Evolutionary conservation across 2,888 invertebrate genomes (phyloP).

Genomic region (Frankliniella intonsa): DNA sequence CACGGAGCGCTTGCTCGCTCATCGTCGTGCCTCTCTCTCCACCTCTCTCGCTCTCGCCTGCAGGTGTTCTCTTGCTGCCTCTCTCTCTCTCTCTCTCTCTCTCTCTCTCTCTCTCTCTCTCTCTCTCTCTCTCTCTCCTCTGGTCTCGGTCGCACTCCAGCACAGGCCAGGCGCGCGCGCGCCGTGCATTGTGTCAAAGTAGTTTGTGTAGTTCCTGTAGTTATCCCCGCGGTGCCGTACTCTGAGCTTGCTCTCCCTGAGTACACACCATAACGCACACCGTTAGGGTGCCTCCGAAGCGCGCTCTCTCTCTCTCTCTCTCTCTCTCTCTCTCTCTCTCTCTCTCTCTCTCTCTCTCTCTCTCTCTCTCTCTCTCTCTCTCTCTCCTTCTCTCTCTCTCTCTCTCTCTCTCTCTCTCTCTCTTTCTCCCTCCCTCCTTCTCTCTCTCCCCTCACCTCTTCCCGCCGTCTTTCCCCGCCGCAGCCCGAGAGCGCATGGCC

Average conservation of each 20-base stretch:
- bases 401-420: too few species aligned
- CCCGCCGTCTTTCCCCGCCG: not conserved
- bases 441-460: too few species aligned
- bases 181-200: not conserved
- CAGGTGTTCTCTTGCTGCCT: not conserved
- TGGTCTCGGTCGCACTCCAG: not conserved
- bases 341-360: conserved; percentile 1
- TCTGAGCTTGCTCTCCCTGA: too few species aligned
- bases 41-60: not conserved
- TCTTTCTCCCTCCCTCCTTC: too few species aligned
- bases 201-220: not conserved
- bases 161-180: not conserved
- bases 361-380: not conserved
- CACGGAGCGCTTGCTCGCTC: too few species aligned
- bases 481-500: not conserved
- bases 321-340: not conserved
- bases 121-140: not conserved
- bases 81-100: not conserved
- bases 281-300: too few species aligned
- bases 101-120: not conserved
- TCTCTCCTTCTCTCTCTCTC: not conserved
- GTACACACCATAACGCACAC: too few species aligned
- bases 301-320: not conserved
- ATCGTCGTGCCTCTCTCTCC: not conserved
- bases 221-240: too few species aligned